Evolutionary conservation across 1,140 invertebrate species (phyloP), one percentile per base, ranked within the genome.

Genomic region (Cotesia vestalis): DNA sequence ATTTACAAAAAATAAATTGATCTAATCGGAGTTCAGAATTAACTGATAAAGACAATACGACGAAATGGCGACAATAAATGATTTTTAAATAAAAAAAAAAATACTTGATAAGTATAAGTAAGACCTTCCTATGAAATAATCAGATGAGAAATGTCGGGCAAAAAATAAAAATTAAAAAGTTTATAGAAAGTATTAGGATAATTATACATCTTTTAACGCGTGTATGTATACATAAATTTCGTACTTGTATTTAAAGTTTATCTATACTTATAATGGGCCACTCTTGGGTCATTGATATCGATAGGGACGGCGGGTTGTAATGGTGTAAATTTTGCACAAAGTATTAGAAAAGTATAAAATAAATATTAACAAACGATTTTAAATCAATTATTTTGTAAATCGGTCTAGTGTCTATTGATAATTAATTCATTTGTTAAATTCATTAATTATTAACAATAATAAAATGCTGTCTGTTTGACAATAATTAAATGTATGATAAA

Each of bases 391-490:
- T 66, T 72, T 66, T 72, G 63, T 66, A 72, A 71, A 66, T 72
- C 34, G 46, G 34, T 64, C 57, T 66, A 14, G 11, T 67, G 55
- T 51, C 20, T 63, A 67, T 55, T 36, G 9, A 38, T 74, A 75
- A 76, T 61, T 81, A 80, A 76, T 62, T 40, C 1, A 27, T 27
- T 27, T 27, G 35, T 73, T 83, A 81, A 81, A 75, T 80, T 73
- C 70, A 77, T 70, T 73, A 72, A 84, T 80, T 79, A 27, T 82
- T 83, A 81, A 52, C 69, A 64, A 84, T 79, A 83, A 46, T 46
- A 46, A 46, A 86, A 84, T 86, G 85, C 85, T 86, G 85, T 87
- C 81, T 81, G 80, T 77, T 85, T 80, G 85, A 87, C 85, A 87
- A 86, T 86, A 87, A 87, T 81, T 38, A 71, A 34, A 79, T 73